phyloP scores from a whole-genome alignment of 2,888 invertebrate species.

The Athetis lepigone region DNA sequence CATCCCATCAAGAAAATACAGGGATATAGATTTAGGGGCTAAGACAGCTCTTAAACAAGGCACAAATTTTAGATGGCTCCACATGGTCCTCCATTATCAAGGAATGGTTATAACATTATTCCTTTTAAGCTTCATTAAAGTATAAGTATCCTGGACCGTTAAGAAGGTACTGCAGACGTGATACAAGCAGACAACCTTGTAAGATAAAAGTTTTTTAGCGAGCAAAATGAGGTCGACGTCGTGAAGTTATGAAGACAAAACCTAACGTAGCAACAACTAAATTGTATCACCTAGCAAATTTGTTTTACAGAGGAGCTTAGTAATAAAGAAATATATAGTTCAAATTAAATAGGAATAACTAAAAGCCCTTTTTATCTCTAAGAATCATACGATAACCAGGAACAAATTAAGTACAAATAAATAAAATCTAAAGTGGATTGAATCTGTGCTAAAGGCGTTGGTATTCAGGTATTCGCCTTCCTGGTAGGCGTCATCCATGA shows the following conservation, averaged over 20 bases:
- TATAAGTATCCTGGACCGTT: constrained; percentile 30
- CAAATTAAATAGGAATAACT: neutral
- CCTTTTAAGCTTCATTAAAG: constrained; percentile 28
- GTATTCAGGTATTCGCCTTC: constrained; percentile 49
- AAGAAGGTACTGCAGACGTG: constrained; percentile 24
- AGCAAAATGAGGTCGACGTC: constrained; percentile 31
- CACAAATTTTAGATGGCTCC: constrained; percentile 11
- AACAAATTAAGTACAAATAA: constrained; percentile 23
- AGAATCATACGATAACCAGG: constrained; percentile 11
- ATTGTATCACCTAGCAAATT: constrained; percentile 5
- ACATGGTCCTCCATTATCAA: constrained; percentile 13
- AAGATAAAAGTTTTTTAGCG: constrained; percentile 40
- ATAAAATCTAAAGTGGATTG: constrained; percentile 19
- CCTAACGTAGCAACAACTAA: neutral
- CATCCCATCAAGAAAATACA: constrained; percentile 3
- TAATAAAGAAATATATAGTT: constrained; percentile 7
- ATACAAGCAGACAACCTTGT: constrained; percentile 36
- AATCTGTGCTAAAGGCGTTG: constrained; percentile 31
- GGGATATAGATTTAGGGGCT: constrained; percentile 2
- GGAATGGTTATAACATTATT: constrained; percentile 12
- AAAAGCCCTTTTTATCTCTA: constrained; percentile 8
- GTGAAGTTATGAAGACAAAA: constrained; percentile 19
- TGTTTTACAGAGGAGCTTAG: neutral
- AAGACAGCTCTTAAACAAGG: neutral
- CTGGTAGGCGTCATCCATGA: constrained; percentile 40